phyloP scores from a whole-genome alignment of 2,888 invertebrate species.

The Blastobasis adustella region DNA sequence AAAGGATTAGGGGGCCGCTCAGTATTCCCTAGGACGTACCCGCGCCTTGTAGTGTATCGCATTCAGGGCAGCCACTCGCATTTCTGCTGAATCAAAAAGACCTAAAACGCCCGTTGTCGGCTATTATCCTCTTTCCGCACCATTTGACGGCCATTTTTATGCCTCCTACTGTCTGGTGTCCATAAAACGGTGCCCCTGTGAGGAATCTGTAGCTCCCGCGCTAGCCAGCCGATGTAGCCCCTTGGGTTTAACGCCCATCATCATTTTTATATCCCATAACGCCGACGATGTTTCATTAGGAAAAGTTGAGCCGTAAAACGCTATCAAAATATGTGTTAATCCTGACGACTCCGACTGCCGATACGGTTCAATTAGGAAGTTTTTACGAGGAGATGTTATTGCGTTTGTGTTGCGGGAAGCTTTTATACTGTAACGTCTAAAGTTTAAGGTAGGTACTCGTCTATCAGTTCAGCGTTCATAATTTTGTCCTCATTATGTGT shows the following conservation, averaged over 20 bases:
- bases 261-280: slow-evolving; percentile 38
- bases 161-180: slow-evolving; percentile 14
- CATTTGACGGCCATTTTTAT: slow-evolving; percentile 14
- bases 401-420: too few relatives aligned
- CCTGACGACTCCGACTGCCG: not conserved
- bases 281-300: slow-evolving; percentile 31
- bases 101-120: slow-evolving; percentile 9
- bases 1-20: too few relatives aligned
- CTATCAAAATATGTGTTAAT: slow-evolving; percentile 1
- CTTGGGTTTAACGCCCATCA: slow-evolving; percentile 29
- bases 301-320: slow-evolving; percentile 14
- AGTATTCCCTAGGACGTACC: too few relatives aligned
- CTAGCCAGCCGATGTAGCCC: slow-evolving; percentile 11
- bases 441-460: too few relatives aligned
- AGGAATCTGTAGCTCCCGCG: slow-evolving; percentile 22
- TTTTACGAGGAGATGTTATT: too few relatives aligned
- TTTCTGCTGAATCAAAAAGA: slow-evolving; percentile 4
- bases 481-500: too few relatives aligned
- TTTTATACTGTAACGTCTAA: too few relatives aligned
- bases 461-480: too few relatives aligned
- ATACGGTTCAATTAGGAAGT: too few relatives aligned
- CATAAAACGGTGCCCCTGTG: slow-evolving; percentile 15
- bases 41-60: too few relatives aligned
- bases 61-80: too few relatives aligned
- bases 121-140: slow-evolving; percentile 12